Base-by-base conservation (phyloP, 2,888 invertebrate species). In the Cerceris ruficornis region DNA sequence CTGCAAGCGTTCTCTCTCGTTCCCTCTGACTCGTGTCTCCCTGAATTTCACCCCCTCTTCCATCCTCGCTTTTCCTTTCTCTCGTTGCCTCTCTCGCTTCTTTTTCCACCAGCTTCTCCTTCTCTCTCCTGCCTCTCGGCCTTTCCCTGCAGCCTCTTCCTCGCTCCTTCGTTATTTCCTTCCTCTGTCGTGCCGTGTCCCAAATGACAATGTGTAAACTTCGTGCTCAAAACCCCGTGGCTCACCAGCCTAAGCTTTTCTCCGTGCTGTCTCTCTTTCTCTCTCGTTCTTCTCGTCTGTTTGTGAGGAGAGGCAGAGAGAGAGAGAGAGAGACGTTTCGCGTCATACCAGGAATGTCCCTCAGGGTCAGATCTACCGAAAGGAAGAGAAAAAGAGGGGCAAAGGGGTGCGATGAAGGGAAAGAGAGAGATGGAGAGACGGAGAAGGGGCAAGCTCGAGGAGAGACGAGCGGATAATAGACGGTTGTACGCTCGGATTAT, bases 191-290 rank as follows among this genome's bases (percentile, higher is more conserved):
- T 65, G 62, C 52, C 78, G 74, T 77, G 82, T 83, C 86, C 85
- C 82, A 86, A 86, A 88, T 88, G 88, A 88, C 88, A 87, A 87
- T 87, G 88, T 84, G 87, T 84, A 86, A 88, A 88, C 87, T 88
- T 88, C 75, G 81, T 80, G 82, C 82, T 83, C 85, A 70, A 86
- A 86, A 83, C 83, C 85, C 84, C 78, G 84, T 80, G 83, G 78
- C 83, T 85, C 83, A 79, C 78, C 83, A 70, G 75, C 72, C 83
- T 75, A 62, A 82, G 81, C 85, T 80, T 81, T 82, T 77, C 74
- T 61, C 80, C 74, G 71, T 43, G 75, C 75, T 64, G 59, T 60
- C 46, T 58, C 39, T 50, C 64, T 54, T 72, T 52, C 58, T 54
- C 58, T 77, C 68, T 75, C 67, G 68, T 60, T 61, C 66, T 67